Conservation (phyloP, 2,113 vertebrate genomes). For the Colistium nudipinnis region DNA sequence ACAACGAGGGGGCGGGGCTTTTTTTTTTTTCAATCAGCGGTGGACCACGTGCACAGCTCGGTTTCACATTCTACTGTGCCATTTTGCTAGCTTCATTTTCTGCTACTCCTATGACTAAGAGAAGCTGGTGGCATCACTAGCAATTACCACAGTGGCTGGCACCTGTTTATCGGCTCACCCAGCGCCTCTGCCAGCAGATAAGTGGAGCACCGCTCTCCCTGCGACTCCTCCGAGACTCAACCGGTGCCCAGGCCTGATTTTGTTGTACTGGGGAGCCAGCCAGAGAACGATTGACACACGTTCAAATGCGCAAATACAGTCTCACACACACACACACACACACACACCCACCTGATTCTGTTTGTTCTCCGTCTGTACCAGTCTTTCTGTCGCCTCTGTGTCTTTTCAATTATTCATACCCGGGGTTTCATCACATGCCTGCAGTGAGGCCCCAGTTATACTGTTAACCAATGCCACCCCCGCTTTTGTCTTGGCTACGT, state of each 20-base stretch:
- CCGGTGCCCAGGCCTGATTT: slow-evolving; percentile 42
- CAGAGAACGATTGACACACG: slow-evolving; percentile 43
- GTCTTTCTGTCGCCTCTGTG: slow-evolving; percentile 8
- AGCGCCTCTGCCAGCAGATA: slow-evolving; percentile 66
- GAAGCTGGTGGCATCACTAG: background rate
- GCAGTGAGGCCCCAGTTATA: slow-evolving; percentile 29
- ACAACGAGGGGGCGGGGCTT: no score
- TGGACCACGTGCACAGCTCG: slow-evolving; percentile 17
- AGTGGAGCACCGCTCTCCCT: slow-evolving; percentile 57
- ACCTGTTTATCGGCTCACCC: slow-evolving; percentile 51
- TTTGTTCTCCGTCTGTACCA: slow-evolving; percentile 36
- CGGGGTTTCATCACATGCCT: slow-evolving; percentile 51
- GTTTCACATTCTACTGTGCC: background rate
- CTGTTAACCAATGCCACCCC: slow-evolving; percentile 47
- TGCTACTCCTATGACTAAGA: slow-evolving; percentile 27
- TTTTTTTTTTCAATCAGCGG: slow-evolving; percentile 28
- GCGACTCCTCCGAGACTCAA: slow-evolving; percentile 36
- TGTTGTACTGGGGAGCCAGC: slow-evolving; percentile 59
- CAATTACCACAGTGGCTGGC: slow-evolving; percentile 50
- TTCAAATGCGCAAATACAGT: slow-evolving; percentile 18
- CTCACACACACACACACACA: background rate
- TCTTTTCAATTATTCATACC: slow-evolving; percentile 60
- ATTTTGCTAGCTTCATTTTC: slow-evolving; percentile 9
- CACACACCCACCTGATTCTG: slow-evolving; percentile 56
- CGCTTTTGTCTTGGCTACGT: slow-evolving; percentile 48